A percentile compares a stretch with the other conserved stretches of the same genome.
phyloP scores from a whole-genome alignment of 2,888 invertebrate genomes.

The Bedellia somnulentella region DNA sequence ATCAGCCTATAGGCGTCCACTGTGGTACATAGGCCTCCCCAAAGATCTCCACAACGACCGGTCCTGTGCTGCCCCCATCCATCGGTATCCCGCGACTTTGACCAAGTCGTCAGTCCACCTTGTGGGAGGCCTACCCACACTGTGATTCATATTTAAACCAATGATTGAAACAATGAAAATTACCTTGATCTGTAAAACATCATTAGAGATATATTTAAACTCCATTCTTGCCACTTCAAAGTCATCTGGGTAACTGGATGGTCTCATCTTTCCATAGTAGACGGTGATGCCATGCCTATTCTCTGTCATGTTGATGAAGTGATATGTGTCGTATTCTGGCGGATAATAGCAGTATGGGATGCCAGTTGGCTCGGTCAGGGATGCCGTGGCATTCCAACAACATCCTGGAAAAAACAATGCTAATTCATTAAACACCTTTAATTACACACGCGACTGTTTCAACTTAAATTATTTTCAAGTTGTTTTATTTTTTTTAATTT shows the following conservation, averaged over 20 bases:
- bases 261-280: slow-evolving; percentile 51
- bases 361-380: slow-evolving; percentile 22
- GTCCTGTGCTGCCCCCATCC: too few relatives aligned
- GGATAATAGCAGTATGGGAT: slow-evolving; percentile 78
- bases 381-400: slow-evolving; percentile 60
- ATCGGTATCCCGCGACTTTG: too few relatives aligned
- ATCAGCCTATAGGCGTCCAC: too few relatives aligned
- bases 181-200: slow-evolving; percentile 69
- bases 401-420: slow-evolving; percentile 44
- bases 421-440: too few relatives aligned
- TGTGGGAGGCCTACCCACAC: too few relatives aligned
- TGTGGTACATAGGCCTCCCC: too few relatives aligned
- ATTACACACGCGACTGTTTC: not conserved
- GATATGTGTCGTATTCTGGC: slow-evolving; percentile 65
- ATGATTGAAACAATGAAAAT: too few relatives aligned
- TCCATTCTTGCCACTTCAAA: slow-evolving; percentile 62
- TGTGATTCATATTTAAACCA: too few relatives aligned
- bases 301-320: slow-evolving; percentile 62
- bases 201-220: slow-evolving; percentile 63
- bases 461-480: too few relatives aligned
- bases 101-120: too few relatives aligned
- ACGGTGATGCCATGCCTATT: slow-evolving; percentile 62
- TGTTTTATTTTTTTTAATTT: too few relatives aligned
- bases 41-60: too few relatives aligned
- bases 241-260: slow-evolving; percentile 69